These are phyloP conservation scores for Drosophila neocordata DNA, from an alignment of 1,140 invertebrate genomes.

Conservation along the genomic window DNA sequence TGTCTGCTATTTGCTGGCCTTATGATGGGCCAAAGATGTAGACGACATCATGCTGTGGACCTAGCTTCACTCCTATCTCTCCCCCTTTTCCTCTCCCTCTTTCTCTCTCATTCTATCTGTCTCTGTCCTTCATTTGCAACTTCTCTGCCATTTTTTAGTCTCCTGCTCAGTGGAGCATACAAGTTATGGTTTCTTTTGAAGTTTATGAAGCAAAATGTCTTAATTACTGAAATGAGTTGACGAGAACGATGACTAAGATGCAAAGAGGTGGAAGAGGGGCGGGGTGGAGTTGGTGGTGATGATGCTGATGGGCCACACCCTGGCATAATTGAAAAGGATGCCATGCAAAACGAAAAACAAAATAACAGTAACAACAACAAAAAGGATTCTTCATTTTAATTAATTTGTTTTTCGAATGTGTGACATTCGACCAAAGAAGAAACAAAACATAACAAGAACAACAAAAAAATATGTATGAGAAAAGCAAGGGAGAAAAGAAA, in stretches of 20 bases:
- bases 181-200: constrained; percentile 65
- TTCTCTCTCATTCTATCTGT: neutral
- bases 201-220: constrained; percentile 74
- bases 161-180: constrained; percentile 39
- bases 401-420: constrained; percentile 57
- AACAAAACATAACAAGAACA: neutral
- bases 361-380: neutral
- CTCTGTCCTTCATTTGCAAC: neutral
- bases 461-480: neutral
- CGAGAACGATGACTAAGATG: constrained; percentile 11
- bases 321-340: neutral
- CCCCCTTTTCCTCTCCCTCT: neutral
- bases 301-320: neutral
- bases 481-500: neutral
- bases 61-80: neutral
- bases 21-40: neutral
- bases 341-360: neutral
- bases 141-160: neutral
- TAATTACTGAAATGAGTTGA: constrained; percentile 69
- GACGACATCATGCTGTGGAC: constrained; percentile 14
- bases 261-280: neutral
- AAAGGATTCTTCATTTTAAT: constrained; percentile 42
- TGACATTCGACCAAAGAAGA: constrained; percentile 15
- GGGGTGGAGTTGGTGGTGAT: neutral
- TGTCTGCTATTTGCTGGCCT: neutral